These are phyloP conservation scores for Tipula confusa DNA, from an alignment of 2,888 invertebrate species.

Conservation along the genomic window DNA sequence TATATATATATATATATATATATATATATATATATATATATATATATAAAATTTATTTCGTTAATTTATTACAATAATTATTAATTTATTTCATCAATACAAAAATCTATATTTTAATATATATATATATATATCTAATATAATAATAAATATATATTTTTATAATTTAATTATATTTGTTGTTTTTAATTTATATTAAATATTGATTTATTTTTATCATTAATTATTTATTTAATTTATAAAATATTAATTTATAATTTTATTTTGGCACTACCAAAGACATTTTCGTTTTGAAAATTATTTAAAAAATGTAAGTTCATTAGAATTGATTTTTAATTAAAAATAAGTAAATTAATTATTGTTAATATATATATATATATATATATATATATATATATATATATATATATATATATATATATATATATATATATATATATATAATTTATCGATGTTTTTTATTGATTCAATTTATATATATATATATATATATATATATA, in stretches of 20 bases:
- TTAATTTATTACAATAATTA: neutral
- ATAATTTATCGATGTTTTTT: no score
- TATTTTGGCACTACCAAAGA: neutral
- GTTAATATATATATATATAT: no score
- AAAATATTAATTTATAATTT: no score
- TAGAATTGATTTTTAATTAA: neutral
- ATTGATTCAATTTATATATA: no score
- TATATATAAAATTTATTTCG: no score
- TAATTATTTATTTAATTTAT: neutral
- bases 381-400: no score
- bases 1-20: neutral
- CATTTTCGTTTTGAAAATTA: neutral
- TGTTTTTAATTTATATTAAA: neutral
- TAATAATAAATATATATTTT: constrained; percentile 6
- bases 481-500: no score
- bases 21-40: neutral
- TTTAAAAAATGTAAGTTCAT: neutral
- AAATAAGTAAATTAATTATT: neutral
- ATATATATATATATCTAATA: no score
- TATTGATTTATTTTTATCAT: neutral
- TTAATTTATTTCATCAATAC: neutral
- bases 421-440: no score
- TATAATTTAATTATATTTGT: neutral
- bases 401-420: no score
- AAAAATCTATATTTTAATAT: neutral